Base-by-base conservation (phyloP, 2,888 invertebrate genomes). In the Watsonalla cultraria region DNA sequence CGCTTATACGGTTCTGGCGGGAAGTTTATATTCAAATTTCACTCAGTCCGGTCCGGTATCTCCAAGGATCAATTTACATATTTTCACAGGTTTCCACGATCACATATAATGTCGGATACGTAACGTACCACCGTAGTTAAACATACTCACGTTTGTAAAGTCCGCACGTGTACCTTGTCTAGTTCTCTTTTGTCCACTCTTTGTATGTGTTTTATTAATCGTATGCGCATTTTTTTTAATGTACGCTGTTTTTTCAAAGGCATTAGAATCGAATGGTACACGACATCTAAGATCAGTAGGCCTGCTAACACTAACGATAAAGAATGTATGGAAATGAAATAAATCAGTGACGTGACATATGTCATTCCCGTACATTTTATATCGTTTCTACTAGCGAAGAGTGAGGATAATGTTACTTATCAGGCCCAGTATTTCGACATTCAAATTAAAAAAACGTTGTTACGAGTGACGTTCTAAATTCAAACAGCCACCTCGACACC, bases 51-150 rank as follows among this genome's bases (percentile, higher is more conserved):
- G 86, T 84, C 88, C 87, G 82, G 76, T 86, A 86, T 88, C 90
- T 90, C 90, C 74, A 78, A 88, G 90, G 89, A 87, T 87, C 90
- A 86, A 90, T 90, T 90, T 90, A 86, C 90, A 90, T 90, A 90
- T 89, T 86, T 88, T 88, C 86, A 84, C 87, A 87, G 88, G 89
- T 88, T 87, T 84, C 84, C 78, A 72, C 81, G 80, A 80, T 84
- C 81, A 83, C 80, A 76, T 80, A 83, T 81, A 79, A 81, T 78
- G 78, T 80, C 78, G 72, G 71, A 78, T 79, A 67, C 72, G 72
- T 76, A 74, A 67, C 72, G 72, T 76, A 74, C 68, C 68, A 66
- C 63, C 59, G 66, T 68, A 60, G 37, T 49, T 60, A 65, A 61
- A 54, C 54, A 68, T 70, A 70, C n/a, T n/a, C n/a, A n/a, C 68